These are phyloP conservation scores for Netelia inedita DNA, from an alignment of 2,888 invertebrate genomes.

Conservation along the genomic window DNA sequence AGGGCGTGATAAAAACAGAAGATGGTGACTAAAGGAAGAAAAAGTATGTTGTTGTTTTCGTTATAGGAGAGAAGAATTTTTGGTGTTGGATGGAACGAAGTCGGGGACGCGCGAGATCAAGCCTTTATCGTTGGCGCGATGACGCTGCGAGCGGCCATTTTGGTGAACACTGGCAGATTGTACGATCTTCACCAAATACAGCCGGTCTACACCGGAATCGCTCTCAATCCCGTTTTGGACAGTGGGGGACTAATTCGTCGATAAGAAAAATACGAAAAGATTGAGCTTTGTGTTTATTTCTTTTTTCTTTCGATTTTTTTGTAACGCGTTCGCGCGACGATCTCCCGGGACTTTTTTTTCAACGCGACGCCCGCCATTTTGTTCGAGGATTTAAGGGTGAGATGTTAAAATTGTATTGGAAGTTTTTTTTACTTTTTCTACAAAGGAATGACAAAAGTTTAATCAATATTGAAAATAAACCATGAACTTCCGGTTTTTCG, in stretches of 20 bases:
- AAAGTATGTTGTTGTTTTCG: neutral
- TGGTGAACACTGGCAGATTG: constrained; percentile 8
- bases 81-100: neutral
- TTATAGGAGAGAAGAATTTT: neutral
- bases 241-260: neutral
- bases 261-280: constrained; percentile 1
- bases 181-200: constrained; percentile 7
- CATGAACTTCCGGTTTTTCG: too few species aligned
- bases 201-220: constrained; percentile 1
- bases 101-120: too few species aligned
- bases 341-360: too few species aligned
- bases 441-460: too few species aligned
- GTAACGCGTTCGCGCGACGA: too few species aligned
- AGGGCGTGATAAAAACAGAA: neutral
- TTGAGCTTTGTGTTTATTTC: neutral
- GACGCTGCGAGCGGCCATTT: constrained; percentile 15
- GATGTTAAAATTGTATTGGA: too few species aligned
- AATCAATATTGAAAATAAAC: too few species aligned
- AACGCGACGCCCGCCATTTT: too few species aligned
- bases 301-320: neutral
- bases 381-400: too few species aligned
- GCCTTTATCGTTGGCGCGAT: neutral
- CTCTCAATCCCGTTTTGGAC: neutral
- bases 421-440: too few species aligned
- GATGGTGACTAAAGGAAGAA: neutral